Evolutionary conservation across 1,140 invertebrate genomes (phyloP).

Genomic region (Drosophila bocqueti): DNA sequence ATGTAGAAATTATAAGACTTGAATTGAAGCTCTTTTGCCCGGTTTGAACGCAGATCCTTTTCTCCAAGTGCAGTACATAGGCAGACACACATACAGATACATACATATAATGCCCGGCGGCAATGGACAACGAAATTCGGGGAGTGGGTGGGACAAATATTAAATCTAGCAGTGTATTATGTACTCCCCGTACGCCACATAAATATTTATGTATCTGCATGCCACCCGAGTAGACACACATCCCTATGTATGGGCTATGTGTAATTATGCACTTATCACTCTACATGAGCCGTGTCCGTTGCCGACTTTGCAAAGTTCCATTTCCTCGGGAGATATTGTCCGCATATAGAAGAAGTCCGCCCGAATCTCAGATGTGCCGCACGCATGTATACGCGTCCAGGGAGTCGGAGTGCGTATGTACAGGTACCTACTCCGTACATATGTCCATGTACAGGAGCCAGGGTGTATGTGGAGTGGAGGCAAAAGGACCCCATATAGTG

Average conservation of each 20-base stretch:
- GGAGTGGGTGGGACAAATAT: conserved; percentile 61
- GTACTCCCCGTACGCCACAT: conserved; percentile 26
- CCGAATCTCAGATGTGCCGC: conserved; percentile 52
- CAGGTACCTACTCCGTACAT: conserved; percentile 40
- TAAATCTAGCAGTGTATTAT: conserved; percentile 63
- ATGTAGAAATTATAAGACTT: background rate
- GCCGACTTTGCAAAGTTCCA: conserved; percentile 60
- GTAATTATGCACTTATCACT: conserved; percentile 55
- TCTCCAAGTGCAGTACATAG: conserved; percentile 46
- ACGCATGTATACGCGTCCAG: conserved; percentile 59
- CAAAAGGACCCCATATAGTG: conserved; percentile 22
- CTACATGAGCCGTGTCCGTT: conserved; percentile 41
- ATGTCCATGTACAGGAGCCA: conserved; percentile 46
- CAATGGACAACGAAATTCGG: conserved; percentile 52
- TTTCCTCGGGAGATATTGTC: conserved; percentile 73
- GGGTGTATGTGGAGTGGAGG: conserved; percentile 51
- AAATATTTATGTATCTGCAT: conserved; percentile 37
- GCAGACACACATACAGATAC: conserved; percentile 28
- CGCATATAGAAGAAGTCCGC: conserved; percentile 49
- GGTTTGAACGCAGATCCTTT: background rate
- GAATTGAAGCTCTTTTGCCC: background rate
- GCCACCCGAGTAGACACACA: conserved; percentile 26
- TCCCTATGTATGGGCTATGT: conserved; percentile 34
- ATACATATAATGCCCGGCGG: conserved; percentile 29
- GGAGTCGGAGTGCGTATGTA: conserved; percentile 54